These are phyloP conservation scores for Pogonus chalceus DNA, from an alignment of 1,140 invertebrate genomes.

Conservation along the genomic window DNA sequence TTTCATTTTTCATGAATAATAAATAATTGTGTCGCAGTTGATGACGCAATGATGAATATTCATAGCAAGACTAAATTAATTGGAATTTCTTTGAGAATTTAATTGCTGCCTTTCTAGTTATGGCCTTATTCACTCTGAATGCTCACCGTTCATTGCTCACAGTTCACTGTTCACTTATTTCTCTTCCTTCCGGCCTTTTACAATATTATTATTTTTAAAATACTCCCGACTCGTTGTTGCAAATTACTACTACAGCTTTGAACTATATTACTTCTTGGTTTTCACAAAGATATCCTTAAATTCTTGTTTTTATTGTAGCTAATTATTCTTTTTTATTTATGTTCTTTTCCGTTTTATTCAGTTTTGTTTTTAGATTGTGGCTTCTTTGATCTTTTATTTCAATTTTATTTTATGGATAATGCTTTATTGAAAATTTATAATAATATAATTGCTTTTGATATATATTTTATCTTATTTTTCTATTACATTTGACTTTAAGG, in stretches of 20 bases:
- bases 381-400: too few species aligned
- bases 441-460: too few species aligned
- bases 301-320: not conserved
- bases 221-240: not conserved
- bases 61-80: not conserved
- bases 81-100: not conserved
- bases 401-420: too few species aligned
- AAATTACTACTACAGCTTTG: not conserved
- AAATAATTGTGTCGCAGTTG: not conserved
- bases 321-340: too few species aligned
- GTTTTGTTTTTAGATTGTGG: too few species aligned
- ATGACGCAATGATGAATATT: not conserved
- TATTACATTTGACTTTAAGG: too few species aligned
- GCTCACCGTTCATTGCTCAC: too few species aligned
- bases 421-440: too few species aligned
- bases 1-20: not conserved
- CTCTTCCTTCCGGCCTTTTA: not conserved
- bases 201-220: not conserved
- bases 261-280: too few species aligned
- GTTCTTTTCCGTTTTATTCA: too few species aligned
- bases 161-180: not conserved
- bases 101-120: not conserved
- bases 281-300: not conserved
- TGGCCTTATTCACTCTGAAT: too few species aligned
- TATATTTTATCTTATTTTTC: too few species aligned